A percentile compares a stretch with the other conserved stretches of the same genome.
Evolutionary conservation across 2,888 invertebrate species (phyloP).

Genomic region (Heliconius aoede): DNA sequence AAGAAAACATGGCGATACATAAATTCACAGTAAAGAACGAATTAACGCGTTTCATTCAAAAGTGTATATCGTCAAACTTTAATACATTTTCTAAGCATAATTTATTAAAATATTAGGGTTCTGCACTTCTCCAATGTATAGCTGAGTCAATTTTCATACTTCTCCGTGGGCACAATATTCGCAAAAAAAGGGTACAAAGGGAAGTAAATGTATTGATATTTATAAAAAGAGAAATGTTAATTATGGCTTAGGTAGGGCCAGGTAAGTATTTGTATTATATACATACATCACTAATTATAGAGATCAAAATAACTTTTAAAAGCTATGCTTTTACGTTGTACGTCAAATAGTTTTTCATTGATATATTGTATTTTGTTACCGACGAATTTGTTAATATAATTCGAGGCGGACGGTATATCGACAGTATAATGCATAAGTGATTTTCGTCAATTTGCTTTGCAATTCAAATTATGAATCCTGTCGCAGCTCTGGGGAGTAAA

Average conservation of each 20-base stretch:
- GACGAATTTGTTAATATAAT: conserved; percentile 72
- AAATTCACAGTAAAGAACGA: neutral
- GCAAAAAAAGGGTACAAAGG: no score
- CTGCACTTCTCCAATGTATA: no score
- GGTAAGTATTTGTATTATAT: neutral
- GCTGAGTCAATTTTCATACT: no score
- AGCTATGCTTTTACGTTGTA: conserved; percentile 11
- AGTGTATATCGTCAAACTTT: no score
- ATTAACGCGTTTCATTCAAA: no score
- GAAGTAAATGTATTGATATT: no score
- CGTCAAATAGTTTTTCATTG: conserved; percentile 48
- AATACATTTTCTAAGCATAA: no score
- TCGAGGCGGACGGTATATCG: conserved; percentile 52
- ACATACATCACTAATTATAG: neutral
- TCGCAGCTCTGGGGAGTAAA: conserved; percentile 53
- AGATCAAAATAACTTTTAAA: neutral
- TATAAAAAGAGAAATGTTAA: neutral
- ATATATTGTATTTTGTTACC: conserved; percentile 52
- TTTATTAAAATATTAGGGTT: no score
- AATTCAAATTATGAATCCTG: conserved; percentile 65
- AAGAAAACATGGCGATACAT: neutral
- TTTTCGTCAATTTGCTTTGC: conserved; percentile 70
- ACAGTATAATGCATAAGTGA: conserved; percentile 66
- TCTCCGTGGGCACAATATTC: no score
- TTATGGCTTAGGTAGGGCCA: no score